Evolutionary conservation across 2,113 vertebrate species (phyloP), one percentile per base, ranked within the genome.

Genomic region (Nycticorax nycticorax): DNA sequence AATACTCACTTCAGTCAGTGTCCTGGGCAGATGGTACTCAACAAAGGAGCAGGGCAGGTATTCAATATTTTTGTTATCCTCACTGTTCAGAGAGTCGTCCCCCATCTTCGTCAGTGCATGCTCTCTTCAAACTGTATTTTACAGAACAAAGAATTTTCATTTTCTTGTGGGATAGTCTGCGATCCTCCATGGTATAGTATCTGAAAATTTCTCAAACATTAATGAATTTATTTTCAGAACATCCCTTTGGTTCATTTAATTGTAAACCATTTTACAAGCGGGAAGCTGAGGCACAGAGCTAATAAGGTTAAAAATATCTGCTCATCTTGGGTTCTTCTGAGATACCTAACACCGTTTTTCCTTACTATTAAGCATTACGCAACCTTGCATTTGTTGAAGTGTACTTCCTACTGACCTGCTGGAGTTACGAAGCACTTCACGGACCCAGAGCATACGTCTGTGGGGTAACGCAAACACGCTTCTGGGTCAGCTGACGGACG

Each of bases 301-400:
- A 97, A 96, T 96, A 97, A 97, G 95, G 93, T 96, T 96, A 97
- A 97, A 97, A 95, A 92, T 94, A 96, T 18, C 92, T 81, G 78
- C 56, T 88, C 88, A 74, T 88, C 68, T 89, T 53, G 55, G 62
- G 74, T 73, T 95, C 85, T 96, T 97, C 85, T 95, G 90, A 94
- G 90, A 93, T 91, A 60, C 64, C 72, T 68, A 88, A 63, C 45
- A n/a, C 55, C 50, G 27, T 72, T 95, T 91, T 78, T 94, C 81
- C 69, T 88, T 72, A 82, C 89, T 72, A 66, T 77, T 91, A 82
- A 92, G 64, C 52, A 74, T 71, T 91, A 89, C 47, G 86, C 89
- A 96, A 95, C 47, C 47, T 60, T 18, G 39, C 52, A 69, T 87
- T 95, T 95, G 74, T 96, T 96, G 27, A 85, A 95, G 89, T 62